phyloP scores from a whole-genome alignment of 1,140 invertebrate genomes.

The Penaeus japonicus region DNA sequence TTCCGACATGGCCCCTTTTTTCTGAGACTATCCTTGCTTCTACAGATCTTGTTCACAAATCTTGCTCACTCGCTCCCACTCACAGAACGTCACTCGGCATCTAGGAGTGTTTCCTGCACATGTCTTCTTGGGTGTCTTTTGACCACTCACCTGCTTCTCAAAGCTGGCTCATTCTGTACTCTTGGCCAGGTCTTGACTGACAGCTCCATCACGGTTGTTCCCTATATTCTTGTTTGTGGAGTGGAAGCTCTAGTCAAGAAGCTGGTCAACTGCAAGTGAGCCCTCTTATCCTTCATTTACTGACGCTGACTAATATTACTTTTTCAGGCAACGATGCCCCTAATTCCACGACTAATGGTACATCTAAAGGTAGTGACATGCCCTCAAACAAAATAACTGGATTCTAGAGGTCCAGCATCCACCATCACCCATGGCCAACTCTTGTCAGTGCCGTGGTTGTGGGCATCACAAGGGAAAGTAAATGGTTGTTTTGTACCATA shows the following conservation, averaged over 20 bases:
- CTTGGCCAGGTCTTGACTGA: background rate
- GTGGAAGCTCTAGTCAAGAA: slow-evolving; percentile 15
- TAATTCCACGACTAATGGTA: slow-evolving; percentile 60
- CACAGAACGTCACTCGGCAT: slow-evolving; percentile 37
- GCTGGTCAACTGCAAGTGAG: slow-evolving; percentile 34
- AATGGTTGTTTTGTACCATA: slow-evolving; percentile 49
- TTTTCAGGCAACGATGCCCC: slow-evolving; percentile 60
- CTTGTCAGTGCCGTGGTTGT: slow-evolving; percentile 42
- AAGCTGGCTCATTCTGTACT: slow-evolving; percentile 35
- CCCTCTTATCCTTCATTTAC: slow-evolving; percentile 40
- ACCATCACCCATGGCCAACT: slow-evolving; percentile 41
- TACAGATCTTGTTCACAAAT: slow-evolving; percentile 37
- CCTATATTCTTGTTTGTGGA: background rate
- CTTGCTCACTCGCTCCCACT: slow-evolving; percentile 24
- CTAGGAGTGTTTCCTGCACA: slow-evolving; percentile 50
- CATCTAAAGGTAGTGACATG: slow-evolving; percentile 60
- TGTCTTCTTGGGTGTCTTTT: slow-evolving; percentile 55
- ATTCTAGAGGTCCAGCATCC: slow-evolving; percentile 47
- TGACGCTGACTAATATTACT: slow-evolving; percentile 59
- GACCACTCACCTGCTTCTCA: slow-evolving; percentile 31
- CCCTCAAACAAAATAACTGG: slow-evolving; percentile 59
- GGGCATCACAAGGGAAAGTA: slow-evolving; percentile 55
- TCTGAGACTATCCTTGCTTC: background rate
- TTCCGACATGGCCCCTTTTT: too few relatives aligned
- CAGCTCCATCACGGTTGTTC: slow-evolving; percentile 2